Evolutionary conservation across 1,140 invertebrate genomes (phyloP).

Genomic region (Listronotus bonariensis): DNA sequence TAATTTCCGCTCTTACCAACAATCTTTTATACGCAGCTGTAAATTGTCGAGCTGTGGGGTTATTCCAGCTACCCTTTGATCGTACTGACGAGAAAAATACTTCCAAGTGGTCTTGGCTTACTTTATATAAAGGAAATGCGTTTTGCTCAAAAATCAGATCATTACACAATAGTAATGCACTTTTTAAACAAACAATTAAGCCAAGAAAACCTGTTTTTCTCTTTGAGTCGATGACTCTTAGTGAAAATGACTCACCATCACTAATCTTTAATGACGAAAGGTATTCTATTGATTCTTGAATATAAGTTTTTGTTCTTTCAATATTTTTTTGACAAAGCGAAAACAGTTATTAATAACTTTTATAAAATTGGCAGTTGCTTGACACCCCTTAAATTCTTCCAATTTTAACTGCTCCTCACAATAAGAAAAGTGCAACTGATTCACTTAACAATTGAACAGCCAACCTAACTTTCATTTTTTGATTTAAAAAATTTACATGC

Average conservation of each 20-base stretch:
- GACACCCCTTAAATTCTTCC: too few relatives aligned
- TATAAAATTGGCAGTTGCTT: too few relatives aligned
- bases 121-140: neutral
- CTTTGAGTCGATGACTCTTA: neutral
- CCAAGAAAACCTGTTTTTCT: neutral
- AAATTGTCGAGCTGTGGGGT: slow-evolving; percentile 12
- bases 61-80: slow-evolving; percentile 8
- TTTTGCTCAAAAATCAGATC: neutral
- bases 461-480: too few relatives aligned
- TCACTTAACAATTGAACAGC: too few relatives aligned
- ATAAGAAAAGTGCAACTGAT: too few relatives aligned
- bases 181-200: slow-evolving; percentile 2
- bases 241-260: neutral
- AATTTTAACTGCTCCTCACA: too few relatives aligned
- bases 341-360: too few relatives aligned
- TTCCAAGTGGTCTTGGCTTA: slow-evolving; percentile 38
- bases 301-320: too few relatives aligned
- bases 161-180: neutral
- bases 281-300: neutral
- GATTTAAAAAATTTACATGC: too few relatives aligned
- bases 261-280: neutral
- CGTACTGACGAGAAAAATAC: slow-evolving; percentile 40
- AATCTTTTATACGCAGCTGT: slow-evolving; percentile 9
- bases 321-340: too few relatives aligned
- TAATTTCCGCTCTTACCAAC: slow-evolving; percentile 5